Conservation (phyloP, 2,888 invertebrate species). For the Lithophane leautieri region DNA sequence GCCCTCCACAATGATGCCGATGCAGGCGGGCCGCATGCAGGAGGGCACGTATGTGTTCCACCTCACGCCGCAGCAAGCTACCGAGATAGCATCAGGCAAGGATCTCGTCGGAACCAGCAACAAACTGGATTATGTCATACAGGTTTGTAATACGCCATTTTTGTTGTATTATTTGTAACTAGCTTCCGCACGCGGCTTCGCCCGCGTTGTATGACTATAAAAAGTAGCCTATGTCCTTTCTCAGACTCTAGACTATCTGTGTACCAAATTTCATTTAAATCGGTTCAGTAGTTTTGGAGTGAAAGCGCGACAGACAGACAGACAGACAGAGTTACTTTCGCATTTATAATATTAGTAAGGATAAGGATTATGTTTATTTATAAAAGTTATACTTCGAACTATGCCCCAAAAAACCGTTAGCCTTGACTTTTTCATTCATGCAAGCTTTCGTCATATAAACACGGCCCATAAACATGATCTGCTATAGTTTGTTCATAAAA, state of each 20-base stretch:
- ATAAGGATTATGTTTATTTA: not conserved
- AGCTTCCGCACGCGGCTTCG: too few relatives aligned
- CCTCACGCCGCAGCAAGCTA: constrained; percentile 97
- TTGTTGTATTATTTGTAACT: not conserved
- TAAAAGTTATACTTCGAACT: not conserved
- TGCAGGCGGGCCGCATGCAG: constrained; percentile 93
- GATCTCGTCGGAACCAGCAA: constrained; percentile 90
- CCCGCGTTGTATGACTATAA: too few relatives aligned
- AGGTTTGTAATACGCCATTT: constrained; percentile 79
- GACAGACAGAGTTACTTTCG: too few relatives aligned
- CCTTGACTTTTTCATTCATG: not conserved
- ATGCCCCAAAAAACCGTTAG: not conserved
- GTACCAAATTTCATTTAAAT: too few relatives aligned
- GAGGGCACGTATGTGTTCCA: constrained; percentile 97
- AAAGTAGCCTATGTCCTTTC: too few relatives aligned
- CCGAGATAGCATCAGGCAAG: constrained; percentile 96
- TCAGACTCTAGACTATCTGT: too few relatives aligned
- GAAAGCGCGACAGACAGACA: too few relatives aligned
- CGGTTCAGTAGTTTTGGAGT: too few relatives aligned
- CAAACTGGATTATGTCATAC: constrained; percentile 92
- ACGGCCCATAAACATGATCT: not conserved
- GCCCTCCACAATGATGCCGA: constrained; percentile 95
- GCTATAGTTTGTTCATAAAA: not conserved
- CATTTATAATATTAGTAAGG: too few relatives aligned
- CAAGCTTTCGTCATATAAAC: not conserved